A percentile compares a stretch with the other conserved stretches of the same genome.
These are phyloP conservation scores for Entomyzon cyanotis DNA, from an alignment of 2,113 vertebrate species.

Conservation along the genomic window DNA sequence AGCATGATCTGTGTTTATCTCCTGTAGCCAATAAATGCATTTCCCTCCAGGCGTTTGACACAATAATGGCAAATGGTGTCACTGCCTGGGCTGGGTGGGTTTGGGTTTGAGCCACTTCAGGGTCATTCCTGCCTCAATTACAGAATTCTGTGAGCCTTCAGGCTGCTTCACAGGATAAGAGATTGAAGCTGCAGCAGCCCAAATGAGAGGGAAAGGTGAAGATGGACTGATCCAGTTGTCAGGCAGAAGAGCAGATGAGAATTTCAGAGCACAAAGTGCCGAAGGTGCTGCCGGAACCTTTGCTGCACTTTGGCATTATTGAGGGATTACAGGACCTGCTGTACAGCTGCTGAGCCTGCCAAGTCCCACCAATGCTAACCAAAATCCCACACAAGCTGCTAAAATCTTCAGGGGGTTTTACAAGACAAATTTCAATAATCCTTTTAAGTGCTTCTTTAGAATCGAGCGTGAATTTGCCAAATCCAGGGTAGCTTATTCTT, in stretches of 20 bases:
- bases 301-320: background rate
- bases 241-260: background rate
- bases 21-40: background rate
- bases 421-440: slow-evolving; percentile 70
- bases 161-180: background rate
- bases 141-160: background rate
- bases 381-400: slow-evolving; percentile 64
- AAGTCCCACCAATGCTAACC: background rate
- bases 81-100: background rate
- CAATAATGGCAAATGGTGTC: background rate
- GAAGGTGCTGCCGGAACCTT: background rate
- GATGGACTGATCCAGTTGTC: background rate
- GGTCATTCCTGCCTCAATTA: background rate
- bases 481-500: slow-evolving; percentile 61
- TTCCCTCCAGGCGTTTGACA: background rate
- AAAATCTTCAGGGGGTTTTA: slow-evolving; percentile 62
- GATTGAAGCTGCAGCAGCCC: background rate
- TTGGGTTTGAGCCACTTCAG: background rate
- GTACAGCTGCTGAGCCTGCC: slow-evolving; percentile 16
- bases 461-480: slow-evolving; percentile 29
- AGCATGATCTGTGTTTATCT: background rate
- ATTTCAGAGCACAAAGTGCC: background rate
- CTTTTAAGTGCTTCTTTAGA: slow-evolving; percentile 64
- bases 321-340: slow-evolving; percentile 45
- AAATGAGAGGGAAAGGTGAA: background rate